Evolutionary conservation across 2,113 vertebrate species (phyloP), one percentile per base, ranked within the genome.

Genomic region (Callipepla californica): DNA sequence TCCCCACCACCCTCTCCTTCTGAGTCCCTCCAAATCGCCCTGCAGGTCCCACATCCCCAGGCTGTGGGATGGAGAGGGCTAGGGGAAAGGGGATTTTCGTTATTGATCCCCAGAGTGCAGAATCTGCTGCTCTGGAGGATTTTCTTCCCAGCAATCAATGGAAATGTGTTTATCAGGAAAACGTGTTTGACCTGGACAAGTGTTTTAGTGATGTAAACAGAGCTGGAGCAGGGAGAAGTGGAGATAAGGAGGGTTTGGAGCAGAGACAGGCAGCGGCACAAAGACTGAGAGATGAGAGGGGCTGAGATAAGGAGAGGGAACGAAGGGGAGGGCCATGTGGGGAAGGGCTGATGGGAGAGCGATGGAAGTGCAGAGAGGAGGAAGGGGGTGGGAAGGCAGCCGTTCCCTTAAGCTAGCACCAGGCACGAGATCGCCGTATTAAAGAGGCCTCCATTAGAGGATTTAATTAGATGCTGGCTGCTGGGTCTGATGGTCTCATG

Each of bases 91-190:
- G 80, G 53, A 51, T 75, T 83, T 74, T 26, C 18, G 6, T 26
- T 87, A 78, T 96, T 1, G 53, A 90, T 97, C 76, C 78, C 48
- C 26, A 70, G 81, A 93, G 87, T 44, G 78, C 62, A 90, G 80
- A 89, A 85, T 66, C 69, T 78, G 42, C 86, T 89, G 2, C 48
- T 91, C 84, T 18, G 72, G 81, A 90, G 67, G 75, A 67, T 87
- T 50, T 93, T 69, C 80, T 96, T 95, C 88, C 80, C 85, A 91
- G 85, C 67, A 94, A 91, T 97, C 96, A 93, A 93, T 97, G 94
- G 78, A 85, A 96, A 94, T 75, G 72, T 81, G 69, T 95, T 97
- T 97, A 96, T 96, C 89, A 75, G 80, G 59, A 50, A 93, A 74
- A 57, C 0, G 2, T 30, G 66, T 75, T 90, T 95, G 95, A 89